Percentiles rank a stretch among this genome's conserved stretches.
Evolutionary conservation across 2,888 invertebrate species (phyloP).

Genomic region (Pristionchus entomophagus): DNA sequence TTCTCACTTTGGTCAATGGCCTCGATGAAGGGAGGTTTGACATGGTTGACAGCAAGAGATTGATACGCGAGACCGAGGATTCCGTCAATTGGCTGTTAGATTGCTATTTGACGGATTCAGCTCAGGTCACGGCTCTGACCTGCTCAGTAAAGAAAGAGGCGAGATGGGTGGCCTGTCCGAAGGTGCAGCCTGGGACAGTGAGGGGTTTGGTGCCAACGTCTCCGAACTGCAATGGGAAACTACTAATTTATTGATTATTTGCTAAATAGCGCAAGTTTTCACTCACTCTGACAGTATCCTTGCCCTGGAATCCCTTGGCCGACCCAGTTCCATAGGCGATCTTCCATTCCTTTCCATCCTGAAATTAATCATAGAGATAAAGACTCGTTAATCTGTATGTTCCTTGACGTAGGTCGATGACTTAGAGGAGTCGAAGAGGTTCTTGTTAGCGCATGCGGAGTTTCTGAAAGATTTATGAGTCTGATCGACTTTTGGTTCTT

Average conservation of each 20-base stretch:
- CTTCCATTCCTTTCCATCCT: conserved; percentile 90
- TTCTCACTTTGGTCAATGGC: conserved; percentile 85
- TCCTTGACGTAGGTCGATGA: conserved; percentile 85
- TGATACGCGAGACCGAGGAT: conserved; percentile 67
- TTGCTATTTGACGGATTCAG: background rate
- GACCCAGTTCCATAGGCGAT: conserved; percentile 93
- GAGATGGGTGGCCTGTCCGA: conserved; percentile 66
- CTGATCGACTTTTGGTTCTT: no score
- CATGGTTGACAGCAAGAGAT: conserved; percentile 91
- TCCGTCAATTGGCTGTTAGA: conserved; percentile 58
- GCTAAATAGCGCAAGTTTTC: background rate
- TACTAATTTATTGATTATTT: background rate
- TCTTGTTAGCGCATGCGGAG: conserved; percentile 54
- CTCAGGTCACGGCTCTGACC: background rate
- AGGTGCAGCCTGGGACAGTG: conserved; percentile 62
- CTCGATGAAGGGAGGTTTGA: conserved; percentile 91
- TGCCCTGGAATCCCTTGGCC: conserved; percentile 92
- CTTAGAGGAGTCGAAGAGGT: conserved; percentile 91
- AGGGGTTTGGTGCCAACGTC: conserved; percentile 54
- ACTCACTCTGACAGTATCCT: conserved; percentile 88
- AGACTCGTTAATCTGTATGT: background rate
- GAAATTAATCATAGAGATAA: background rate
- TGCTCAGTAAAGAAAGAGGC: conserved; percentile 60
- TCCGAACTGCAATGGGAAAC: conserved; percentile 57
- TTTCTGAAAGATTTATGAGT: background rate